Base-by-base conservation (phyloP, 2,113 vertebrate species). In the Ranitomeya imitator region DNA sequence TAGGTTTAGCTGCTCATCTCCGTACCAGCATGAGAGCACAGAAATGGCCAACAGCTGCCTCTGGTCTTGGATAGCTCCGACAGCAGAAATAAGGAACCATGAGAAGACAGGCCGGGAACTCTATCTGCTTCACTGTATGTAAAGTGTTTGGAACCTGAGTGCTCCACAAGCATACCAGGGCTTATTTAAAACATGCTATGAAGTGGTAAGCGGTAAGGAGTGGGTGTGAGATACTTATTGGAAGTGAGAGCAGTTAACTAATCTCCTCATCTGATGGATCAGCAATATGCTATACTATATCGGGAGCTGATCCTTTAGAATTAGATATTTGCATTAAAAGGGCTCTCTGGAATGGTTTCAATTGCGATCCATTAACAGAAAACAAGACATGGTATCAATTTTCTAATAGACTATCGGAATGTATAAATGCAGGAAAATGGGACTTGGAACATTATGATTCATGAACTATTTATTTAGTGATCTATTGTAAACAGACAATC, bases 111-210 rank as follows among this genome's bases (percentile, higher is more conserved):
- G 59, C 45, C n/a, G 65, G 73, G n/a, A 83, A 84, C 52, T 65
- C n/a, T 69, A 78, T 88, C 87, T 85, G n/a, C n/a, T 88, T 63
- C 21, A 59, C 87, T 88, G 81, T 85, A 88, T 67, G 73, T n/a
- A 67, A 78, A 21, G 81, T 45, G 23, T 69, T 15, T 84, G 81
- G 81, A 84, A 88, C 81, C 80, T 12, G 59, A 88, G 57, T 88
- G 86, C 73, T 65, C 15, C 52, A 61, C 59, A 23, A 19, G 51
- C 87, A 88, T 84, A 31, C 81, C 87, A 88, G 11, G 60, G 37
- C 87, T 67, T 88, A 77, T 88, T 88, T 84, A 78, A 67, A 84
- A 83, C 87, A 78, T 52, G 76, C 73, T 74, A 76, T 55, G 23
- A 73, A 57, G 45, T 73, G 81, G n/a, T 84, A 83, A 77, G 87